Evolutionary conservation across 2,113 vertebrate species (phyloP), one percentile per base, ranked within the genome.

Genomic region (Candoia aspera): DNA sequence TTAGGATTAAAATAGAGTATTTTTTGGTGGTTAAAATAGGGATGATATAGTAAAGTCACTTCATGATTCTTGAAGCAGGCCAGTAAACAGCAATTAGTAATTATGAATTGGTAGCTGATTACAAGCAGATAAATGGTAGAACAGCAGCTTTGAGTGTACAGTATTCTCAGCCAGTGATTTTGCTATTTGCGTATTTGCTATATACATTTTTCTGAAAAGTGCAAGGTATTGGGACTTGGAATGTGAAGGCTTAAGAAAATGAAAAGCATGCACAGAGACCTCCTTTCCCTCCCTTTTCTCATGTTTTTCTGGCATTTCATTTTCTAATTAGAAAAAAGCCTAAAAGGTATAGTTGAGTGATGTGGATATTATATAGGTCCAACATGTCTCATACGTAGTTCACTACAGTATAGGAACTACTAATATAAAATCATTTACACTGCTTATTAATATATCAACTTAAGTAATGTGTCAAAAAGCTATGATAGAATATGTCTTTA

Each of bases 401-500:
- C 86, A 92, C 91, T 94, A 91, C 86, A 93, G 92, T 94, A 91
- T 53, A 92, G 92, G 93, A 95, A 46, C 29, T 93, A 85, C 57
- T 0, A 57, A 85, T 91, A 5, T 91, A 87, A 93, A 95, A 83
- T 49, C 62, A 85, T 89, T 83, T 92, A 68, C 93, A n/a, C 91
- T 87, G 53, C 93, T 94, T 86, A 19, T 49, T 26, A 21, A 0
- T 9, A 5, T 90, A 83, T 21, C 85, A 55, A 93, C 91, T 55
- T 93, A 93, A 92, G 90, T 85, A 92, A 90, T 94, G 92, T 94
- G 93, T 89, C 53, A 46, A 17, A 79, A 33, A 54, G 17, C 54
- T 87, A 3, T 94, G 84, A 89, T 42, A 6, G 6, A 91, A 1
- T 87, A 42, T 15, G 0, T 23, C 91, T 42, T 42, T 42, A 42